A percentile compares a stretch with the other conserved stretches of the same genome.
These are phyloP conservation scores for Pachliopta kotzebuea DNA, from an alignment of 2,888 invertebrate species.

Conservation along the genomic window DNA sequence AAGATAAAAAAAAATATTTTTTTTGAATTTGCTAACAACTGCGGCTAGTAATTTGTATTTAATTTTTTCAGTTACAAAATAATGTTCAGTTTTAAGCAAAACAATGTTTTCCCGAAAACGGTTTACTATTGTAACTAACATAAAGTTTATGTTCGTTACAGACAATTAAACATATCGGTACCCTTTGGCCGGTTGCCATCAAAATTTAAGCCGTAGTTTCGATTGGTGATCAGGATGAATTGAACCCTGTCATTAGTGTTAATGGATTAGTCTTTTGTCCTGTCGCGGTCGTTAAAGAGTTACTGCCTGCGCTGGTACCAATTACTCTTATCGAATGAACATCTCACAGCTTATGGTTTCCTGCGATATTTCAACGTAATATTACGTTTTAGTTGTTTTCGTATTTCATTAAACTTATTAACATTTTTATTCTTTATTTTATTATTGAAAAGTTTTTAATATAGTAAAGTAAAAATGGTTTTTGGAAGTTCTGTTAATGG, in stretches of 20 bases:
- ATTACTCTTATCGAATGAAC: conserved; percentile 8
- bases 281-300: conserved; percentile 20
- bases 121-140: background rate
- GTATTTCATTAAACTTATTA: no score
- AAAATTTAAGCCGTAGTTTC: conserved; percentile 13
- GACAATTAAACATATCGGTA: conserved; percentile 4
- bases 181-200: conserved; percentile 12
- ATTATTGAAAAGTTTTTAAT: no score
- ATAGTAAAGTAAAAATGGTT: no score
- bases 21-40: no score
- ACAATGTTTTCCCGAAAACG: background rate
- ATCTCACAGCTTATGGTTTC: conserved; percentile 3
- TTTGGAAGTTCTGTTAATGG: no score
- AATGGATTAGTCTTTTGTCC: conserved; percentile 26
- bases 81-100: background rate
- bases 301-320: conserved; percentile 8
- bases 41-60: no score
- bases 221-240: conserved; percentile 4
- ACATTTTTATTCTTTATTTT: no score
- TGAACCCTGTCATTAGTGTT: conserved; percentile 15
- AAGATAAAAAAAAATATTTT: no score
- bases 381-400: background rate
- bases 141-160: conserved; percentile 1
- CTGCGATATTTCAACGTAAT: background rate
- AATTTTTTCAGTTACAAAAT: no score